These are phyloP conservation scores for Elysia chlorotica DNA, from an alignment of 1,140 invertebrate genomes.

Conservation along the genomic window DNA sequence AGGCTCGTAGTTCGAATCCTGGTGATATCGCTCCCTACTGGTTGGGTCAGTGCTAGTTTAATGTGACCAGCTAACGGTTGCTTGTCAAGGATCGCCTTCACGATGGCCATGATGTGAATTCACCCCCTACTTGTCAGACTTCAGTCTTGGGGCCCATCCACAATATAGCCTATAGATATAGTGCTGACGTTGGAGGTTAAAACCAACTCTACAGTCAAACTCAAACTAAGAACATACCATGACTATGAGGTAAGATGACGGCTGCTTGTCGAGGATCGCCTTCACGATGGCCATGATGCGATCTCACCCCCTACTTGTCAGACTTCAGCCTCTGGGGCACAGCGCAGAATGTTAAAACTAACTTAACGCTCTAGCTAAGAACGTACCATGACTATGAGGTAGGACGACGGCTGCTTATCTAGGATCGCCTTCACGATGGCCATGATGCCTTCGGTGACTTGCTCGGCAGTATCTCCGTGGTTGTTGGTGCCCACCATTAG, in stretches of 20 bases:
- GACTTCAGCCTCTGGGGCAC: too few species aligned
- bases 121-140: too few species aligned
- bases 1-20: too few species aligned
- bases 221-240: slow-evolving; percentile 75
- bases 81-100: slow-evolving; percentile 74
- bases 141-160: too few species aligned
- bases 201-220: too few species aligned
- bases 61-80: slow-evolving; percentile 80
- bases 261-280: slow-evolving; percentile 76
- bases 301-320: too few species aligned
- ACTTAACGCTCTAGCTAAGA: background rate
- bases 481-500: slow-evolving; percentile 88
- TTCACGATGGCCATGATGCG: slow-evolving; percentile 79
- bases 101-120: slow-evolving; percentile 81
- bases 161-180: too few species aligned
- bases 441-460: slow-evolving; percentile 80
- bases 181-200: too few species aligned
- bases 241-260: slow-evolving; percentile 78
- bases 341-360: too few species aligned
- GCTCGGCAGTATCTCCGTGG: slow-evolving; percentile 74
- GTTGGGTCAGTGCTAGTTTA: too few species aligned
- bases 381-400: slow-evolving; percentile 82
- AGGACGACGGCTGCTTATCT: slow-evolving; percentile 76
- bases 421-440: slow-evolving; percentile 76
- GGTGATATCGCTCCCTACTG: too few species aligned